Base-by-base conservation (phyloP, 2,888 invertebrate species). In the Chirona hameri region DNA sequence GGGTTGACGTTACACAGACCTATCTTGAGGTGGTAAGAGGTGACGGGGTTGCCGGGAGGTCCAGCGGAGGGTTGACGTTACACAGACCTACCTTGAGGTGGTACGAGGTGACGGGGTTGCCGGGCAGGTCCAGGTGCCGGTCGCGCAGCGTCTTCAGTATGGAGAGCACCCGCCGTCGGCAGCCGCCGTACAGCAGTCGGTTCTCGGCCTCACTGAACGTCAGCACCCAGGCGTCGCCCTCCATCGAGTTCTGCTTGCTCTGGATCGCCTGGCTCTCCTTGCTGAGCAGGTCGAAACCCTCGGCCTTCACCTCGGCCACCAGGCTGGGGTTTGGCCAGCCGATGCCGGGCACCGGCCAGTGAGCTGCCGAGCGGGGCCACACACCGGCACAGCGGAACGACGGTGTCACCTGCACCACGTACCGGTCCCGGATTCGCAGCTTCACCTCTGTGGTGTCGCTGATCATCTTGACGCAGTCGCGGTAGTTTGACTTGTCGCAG, bases 161-260 rank as follows among this genome's bases (percentile, higher is more conserved):
- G 87, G 95, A 95, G 84, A 97, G 90, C 87, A 95, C 95, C 86
- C 95, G 94, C 84, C 93, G 91, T 82, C 97, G 91, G 87, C 95
- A 95, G 10, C 95, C 95, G 83, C 96, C 93, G 88, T 94, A 94
- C 24, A 98, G 90, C 39, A 98, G 90, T 79, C 95, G 91, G 88
- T 96, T 95, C 88, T 98, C 98, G 0, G 97, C 97, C 88, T 96
- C 95, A 85, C 93, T 91, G 89, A 97, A 97, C 84, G 93, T 94
- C 87, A 98, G 90, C 83, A 95, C 94, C 97, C 97, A 98, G 55
- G 97, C 96, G 89, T 98, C 98, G 39, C 97, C 97, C 88, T 98
- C 97, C 92, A 97, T 95, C 46, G 90, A 88, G 80, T 89, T 88
- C 88, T 95, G 94, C 88, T 95, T 94, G 80, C 94, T 94, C 88